Evolutionary conservation across 2,113 vertebrate genomes (phyloP), one percentile per base, ranked within the genome.

Genomic region (Vulpes vulpes): DNA sequence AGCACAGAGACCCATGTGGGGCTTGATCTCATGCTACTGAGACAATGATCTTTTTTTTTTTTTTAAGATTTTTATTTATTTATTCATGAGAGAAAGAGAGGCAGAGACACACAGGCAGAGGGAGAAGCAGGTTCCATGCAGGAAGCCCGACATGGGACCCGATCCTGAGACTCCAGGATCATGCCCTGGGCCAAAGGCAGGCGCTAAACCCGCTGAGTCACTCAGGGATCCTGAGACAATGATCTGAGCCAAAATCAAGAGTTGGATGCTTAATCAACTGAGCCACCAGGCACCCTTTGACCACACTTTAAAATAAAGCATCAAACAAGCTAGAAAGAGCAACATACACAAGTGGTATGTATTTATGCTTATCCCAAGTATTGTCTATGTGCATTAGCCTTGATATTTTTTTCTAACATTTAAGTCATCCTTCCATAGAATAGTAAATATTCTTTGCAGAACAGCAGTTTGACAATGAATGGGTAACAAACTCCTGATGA

Each of bases 221-320:
- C 43, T 43, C 43, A 43, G 43, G 43, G 43, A 43, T 43, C 43
- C 43, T 6, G 43, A 35, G 32, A 35, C n/a, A n/a, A 69, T 20
- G 67, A 69, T 69, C 16, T 69, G 32, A 69, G 32, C 67, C 32
- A 32, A 69, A 69, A n/a, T 69, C 32, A 69, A 69, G 67, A 69
- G 32, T 4, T 69, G 67, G 32, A 69, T 17, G 4, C 35, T 69
- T 69, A 5, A 43, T 43, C 43, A 43, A 69, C 65, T 8, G 32
- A 69, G 17, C 17, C 32, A 69, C 32, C 17, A 69, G 32, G 67
- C 3, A 9, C 17, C 32, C 32, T 17, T 35, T 22, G 27, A 59
- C 22, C 15, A 43, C 43, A 64, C 53, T 82, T 78, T 79, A 82
- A 95, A 92, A 88, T 96, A 89, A 94, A 78, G 35, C 69, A 82